phyloP scores from a whole-genome alignment of 2,797 vertebrate genomes.

The Anniella stebbinsi region DNA sequence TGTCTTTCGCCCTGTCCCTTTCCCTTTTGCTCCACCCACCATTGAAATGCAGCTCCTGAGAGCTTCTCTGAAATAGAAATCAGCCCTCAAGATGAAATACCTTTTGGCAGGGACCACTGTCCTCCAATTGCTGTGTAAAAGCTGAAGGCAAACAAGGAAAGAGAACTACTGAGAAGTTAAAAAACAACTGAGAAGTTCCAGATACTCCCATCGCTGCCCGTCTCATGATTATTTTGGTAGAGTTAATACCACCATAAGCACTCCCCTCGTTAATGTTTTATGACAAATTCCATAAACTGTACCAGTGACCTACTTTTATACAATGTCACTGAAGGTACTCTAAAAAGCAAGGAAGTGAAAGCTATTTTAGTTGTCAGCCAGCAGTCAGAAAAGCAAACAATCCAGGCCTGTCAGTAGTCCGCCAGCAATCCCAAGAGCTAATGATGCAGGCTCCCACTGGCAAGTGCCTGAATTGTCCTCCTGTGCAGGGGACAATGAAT shows the following conservation, averaged over 20 bases:
- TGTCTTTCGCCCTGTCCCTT: too few species aligned
- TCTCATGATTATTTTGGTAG: background rate
- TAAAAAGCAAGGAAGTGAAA: constrained; percentile 35
- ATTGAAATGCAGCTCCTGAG: too few species aligned
- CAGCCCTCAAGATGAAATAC: background rate
- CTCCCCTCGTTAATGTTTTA: constrained; percentile 9
- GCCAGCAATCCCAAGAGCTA: constrained; percentile 35
- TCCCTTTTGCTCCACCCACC: too few species aligned
- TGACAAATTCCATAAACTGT: constrained; percentile 16
- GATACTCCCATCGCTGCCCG: background rate
- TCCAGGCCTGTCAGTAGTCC: constrained; percentile 21
- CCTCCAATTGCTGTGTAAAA: background rate
- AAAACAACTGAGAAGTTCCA: background rate
- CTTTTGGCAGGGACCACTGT: background rate
- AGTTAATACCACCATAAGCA: background rate
- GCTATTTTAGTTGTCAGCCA: constrained; percentile 44
- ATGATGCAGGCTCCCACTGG: constrained; percentile 25
- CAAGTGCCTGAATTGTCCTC: background rate
- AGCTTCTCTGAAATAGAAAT: too few species aligned
- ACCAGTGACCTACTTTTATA: constrained; percentile 31
- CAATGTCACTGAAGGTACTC: constrained; percentile 25
- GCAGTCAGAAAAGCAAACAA: constrained; percentile 32
- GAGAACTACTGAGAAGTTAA: background rate
- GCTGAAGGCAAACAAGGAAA: background rate
- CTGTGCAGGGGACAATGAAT: background rate